These are phyloP conservation scores for Microctenopoma steveboyesi DNA, from an alignment of 2,797 vertebrate species.

Conservation along the genomic window DNA sequence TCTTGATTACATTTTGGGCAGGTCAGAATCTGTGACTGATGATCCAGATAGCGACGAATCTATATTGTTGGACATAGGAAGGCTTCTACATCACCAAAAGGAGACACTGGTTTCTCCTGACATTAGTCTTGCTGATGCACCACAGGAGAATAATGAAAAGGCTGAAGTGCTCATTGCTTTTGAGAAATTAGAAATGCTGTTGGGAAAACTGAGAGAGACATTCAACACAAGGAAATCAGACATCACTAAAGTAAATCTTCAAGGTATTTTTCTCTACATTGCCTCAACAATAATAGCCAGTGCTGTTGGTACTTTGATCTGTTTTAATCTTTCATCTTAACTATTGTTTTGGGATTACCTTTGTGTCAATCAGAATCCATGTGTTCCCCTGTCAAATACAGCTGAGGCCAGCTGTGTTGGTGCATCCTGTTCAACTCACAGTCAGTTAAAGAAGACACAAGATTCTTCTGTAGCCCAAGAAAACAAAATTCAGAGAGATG, in stretches of 20 bases:
- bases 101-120: conserved; percentile 45
- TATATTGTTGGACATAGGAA: conserved; percentile 75
- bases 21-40: conserved; percentile 25
- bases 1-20: conserved; percentile 74
- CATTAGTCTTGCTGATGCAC: conserved; percentile 35
- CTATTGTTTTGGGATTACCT: conserved; percentile 22
- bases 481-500: conserved; percentile 1
- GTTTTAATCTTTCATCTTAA: not conserved
- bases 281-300: conserved; percentile 23
- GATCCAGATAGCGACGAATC: conserved; percentile 58
- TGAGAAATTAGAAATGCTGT: conserved; percentile 77
- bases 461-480: conserved; percentile 5
- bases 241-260: conserved; percentile 54
- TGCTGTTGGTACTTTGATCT: conserved; percentile 3
- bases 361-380: conserved; percentile 36
- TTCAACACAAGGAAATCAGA: conserved; percentile 63
- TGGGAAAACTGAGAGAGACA: conserved; percentile 75
- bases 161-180: conserved; percentile 55
- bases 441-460: not conserved
- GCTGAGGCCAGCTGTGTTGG: conserved; percentile 37
- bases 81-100: conserved; percentile 69
- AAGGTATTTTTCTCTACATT: conserved; percentile 75
- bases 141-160: conserved; percentile 59
- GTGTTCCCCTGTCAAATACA: conserved; percentile 53
- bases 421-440: conserved; percentile 27